A percentile compares a stretch with the other conserved stretches of the same genome.
phyloP scores from a whole-genome alignment of 2,888 invertebrate species.

The Willowsia nigromaculata region DNA sequence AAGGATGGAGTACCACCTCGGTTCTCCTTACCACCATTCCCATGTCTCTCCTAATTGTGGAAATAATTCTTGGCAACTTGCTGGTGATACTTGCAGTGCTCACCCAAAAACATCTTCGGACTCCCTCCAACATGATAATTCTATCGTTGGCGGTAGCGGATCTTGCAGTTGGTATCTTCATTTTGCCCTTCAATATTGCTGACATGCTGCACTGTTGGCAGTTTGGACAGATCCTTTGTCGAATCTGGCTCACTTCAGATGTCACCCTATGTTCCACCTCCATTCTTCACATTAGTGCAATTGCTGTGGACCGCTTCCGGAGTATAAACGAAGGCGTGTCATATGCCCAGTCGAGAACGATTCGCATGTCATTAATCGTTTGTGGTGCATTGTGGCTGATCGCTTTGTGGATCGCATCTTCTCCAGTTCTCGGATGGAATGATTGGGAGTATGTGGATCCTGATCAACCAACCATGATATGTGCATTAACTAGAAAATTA shows the following conservation, averaged over 20 bases:
- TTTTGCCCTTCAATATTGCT: conserved; percentile 75
- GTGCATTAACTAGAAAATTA: conserved; percentile 59
- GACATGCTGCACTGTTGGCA: conserved; percentile 72
- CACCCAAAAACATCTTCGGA: conserved; percentile 64
- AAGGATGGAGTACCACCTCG: no score
- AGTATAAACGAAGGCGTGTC: conserved; percentile 76
- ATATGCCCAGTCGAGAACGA: conserved; percentile 74
- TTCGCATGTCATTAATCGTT: conserved; percentile 55
- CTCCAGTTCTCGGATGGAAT: conserved; percentile 76
- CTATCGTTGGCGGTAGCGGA: conserved; percentile 75
- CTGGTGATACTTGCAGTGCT: conserved; percentile 75
- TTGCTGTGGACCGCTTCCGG: conserved; percentile 77
- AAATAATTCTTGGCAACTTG: conserved; percentile 75
- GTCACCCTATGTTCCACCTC: conserved; percentile 76
- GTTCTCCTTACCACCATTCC: conserved; percentile 24
- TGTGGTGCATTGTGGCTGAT: conserved; percentile 73
- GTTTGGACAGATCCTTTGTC: conserved; percentile 65
- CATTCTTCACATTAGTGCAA: conserved; percentile 76
- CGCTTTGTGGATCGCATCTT: conserved; percentile 75
- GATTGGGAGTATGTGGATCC: conserved; percentile 53
- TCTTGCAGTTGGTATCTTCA: conserved; percentile 74
- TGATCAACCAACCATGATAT: conserved; percentile 27
- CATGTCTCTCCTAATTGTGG: conserved; percentile 40
- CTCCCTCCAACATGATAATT: conserved; percentile 76
- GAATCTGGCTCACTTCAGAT: conserved; percentile 74